Evolutionary conservation across 2,797 vertebrate species (phyloP).

Genomic region (Microcaecilia unicolor): DNA sequence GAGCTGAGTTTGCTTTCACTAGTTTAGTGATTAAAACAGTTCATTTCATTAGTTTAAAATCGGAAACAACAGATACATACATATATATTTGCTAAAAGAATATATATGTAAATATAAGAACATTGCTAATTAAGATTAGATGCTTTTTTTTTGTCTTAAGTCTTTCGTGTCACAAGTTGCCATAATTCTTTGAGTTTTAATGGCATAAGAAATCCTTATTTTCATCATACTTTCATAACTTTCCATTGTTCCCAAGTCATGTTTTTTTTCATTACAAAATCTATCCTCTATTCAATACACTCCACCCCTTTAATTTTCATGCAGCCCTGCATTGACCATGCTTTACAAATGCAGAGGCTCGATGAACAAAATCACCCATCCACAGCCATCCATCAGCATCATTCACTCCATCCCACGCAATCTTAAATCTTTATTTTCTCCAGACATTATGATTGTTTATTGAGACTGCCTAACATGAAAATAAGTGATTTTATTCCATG

Average conservation of each 20-base stretch:
- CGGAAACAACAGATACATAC: constrained; percentile 29
- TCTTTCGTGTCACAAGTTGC: constrained; percentile 38
- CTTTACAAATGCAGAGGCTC: constrained; percentile 13
- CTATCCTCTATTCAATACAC: constrained; percentile 23
- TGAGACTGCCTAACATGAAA: constrained; percentile 42
- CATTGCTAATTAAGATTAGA: constrained; percentile 36
- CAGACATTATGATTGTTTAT: constrained; percentile 41
- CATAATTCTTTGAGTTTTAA: constrained; percentile 33
- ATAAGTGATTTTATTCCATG: constrained; percentile 52
- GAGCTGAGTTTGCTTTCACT: too few relatives aligned
- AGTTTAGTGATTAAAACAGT: too few relatives aligned
- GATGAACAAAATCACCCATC: constrained; percentile 36
- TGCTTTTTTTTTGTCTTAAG: constrained; percentile 48
- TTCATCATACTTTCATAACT: constrained; percentile 31
- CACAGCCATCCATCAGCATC: constrained; percentile 18
- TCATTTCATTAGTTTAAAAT: constrained; percentile 53
- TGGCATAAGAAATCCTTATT: constrained; percentile 41
- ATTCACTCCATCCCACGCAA: constrained; percentile 26
- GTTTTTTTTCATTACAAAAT: constrained; percentile 29
- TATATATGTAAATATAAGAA: constrained; percentile 12
- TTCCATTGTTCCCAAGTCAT: constrained; percentile 27
- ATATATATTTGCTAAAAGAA: constrained; percentile 25
- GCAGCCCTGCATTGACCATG: constrained; percentile 44
- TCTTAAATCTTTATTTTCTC: constrained; percentile 30
- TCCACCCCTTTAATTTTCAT: constrained; percentile 29